These are phyloP conservation scores for Tichodroma muraria DNA, from an alignment of 2,113 vertebrate genomes.

Conservation along the genomic window DNA sequence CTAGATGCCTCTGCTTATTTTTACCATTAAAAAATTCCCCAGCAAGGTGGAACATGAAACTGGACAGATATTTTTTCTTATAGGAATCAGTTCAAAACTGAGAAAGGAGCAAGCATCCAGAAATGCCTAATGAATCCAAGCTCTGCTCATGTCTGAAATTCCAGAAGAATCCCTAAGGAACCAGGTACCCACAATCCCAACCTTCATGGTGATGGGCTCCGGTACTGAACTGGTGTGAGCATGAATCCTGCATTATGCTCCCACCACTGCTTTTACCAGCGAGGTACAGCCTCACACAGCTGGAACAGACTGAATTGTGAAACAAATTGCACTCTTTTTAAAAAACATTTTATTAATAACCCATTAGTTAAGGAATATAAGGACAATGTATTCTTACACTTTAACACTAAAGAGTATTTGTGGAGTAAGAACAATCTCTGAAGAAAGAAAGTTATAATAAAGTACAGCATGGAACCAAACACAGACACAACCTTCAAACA, in stretches of 20 bases:
- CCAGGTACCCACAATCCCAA: not conserved
- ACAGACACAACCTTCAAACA: constrained; percentile 61
- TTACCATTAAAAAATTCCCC: not conserved
- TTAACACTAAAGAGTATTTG: constrained; percentile 72
- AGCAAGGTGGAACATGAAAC: not conserved
- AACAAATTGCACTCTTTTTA: not conserved
- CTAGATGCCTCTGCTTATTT: not conserved
- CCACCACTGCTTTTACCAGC: not conserved
- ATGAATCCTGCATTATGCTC: not conserved
- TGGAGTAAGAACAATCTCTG: constrained; percentile 53
- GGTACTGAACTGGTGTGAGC: not conserved
- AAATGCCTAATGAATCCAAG: not conserved
- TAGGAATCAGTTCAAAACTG: not conserved
- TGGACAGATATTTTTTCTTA: not conserved
- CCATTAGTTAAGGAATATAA: constrained; percentile 69
- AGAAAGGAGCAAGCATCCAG: not conserved
- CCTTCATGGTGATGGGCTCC: rapidly evolving
- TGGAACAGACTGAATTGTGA: not conserved
- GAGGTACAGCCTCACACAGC: not conserved
- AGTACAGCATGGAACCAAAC: constrained; percentile 65
- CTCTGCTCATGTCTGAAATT: not conserved
- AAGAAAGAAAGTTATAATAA: constrained; percentile 60
- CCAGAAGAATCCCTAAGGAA: not conserved
- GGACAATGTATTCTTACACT: constrained; percentile 64
- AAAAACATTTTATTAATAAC: constrained; percentile 71